Evolutionary conservation across 2,797 vertebrate genomes (phyloP), one percentile per base, ranked within the genome.

Genomic region (Sylvilagus floridanus): DNA sequence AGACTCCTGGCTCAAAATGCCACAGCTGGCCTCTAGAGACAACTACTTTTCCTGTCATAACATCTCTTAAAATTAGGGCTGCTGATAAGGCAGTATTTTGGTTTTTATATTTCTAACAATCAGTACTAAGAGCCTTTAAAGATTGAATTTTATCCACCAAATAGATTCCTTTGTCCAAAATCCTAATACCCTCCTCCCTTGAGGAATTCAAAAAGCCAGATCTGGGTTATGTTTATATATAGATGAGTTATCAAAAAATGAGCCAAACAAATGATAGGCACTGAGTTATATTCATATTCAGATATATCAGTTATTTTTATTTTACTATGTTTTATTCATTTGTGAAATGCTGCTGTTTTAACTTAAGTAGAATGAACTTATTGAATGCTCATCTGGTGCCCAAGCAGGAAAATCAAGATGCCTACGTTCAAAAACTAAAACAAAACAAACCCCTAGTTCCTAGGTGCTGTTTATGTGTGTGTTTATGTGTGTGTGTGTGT

Each of bases 1-100:
- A 96, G 88, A 88, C 94, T 84, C 82, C 69, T 93, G 91, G 77
- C 73, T 96, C 88, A 78, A 90, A 57, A 86, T 82, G 96, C 86
- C 95, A 57, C 50, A 30, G 73, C 90, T 79, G 77, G 89, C 66
- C 93, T 94, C 89, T 47, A n/a, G 93, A 86, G 88, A 91, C 65
- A 7, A 47, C 57, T 47, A 1, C 50, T 81, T 90, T 65, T 57
- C 90, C 68, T 78, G 77, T 57, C 60, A 69, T 35, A 19, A 62
- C 2, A 14, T 77, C 78, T 47, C 50, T 86, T 84, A 88, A 66
- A 89, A 72, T 79, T n/a, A 76, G 42, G 75, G 28, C 22, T 77
- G 88, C 78, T 91, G 79, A 88, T 69, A 72, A 82, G 66, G 35
- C 57, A 90, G n/a, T 91, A 68, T 78, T 92, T 82, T 90, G 63